Conservation (phyloP, 2,888 invertebrate genomes). For the Agrotis puta region DNA sequence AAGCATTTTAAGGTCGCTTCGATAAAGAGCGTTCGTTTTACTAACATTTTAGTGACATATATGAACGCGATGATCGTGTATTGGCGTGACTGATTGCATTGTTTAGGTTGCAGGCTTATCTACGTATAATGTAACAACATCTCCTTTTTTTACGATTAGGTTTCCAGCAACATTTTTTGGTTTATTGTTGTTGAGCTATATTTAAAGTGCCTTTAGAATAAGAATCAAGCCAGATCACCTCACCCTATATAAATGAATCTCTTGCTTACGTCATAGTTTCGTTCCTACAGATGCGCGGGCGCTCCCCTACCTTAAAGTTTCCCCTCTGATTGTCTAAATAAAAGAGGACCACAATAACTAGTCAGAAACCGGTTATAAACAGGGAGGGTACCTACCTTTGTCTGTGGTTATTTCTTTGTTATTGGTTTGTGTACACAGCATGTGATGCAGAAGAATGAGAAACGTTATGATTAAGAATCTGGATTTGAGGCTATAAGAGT, state of each 20-base stretch:
- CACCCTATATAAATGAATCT: constrained; percentile 7
- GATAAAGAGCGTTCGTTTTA: background rate
- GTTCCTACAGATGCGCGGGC: background rate
- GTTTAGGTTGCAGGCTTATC: background rate
- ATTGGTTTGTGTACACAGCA: background rate
- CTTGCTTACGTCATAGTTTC: constrained; percentile 39
- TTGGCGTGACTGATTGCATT: background rate
- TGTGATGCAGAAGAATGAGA: background rate
- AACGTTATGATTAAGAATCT: background rate
- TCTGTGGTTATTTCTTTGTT: background rate
- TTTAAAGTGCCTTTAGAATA: background rate
- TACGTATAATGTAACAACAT: background rate
- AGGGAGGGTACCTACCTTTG: background rate
- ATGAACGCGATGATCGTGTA: background rate
- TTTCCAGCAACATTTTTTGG: background rate
- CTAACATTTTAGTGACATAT: background rate
- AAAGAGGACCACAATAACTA: constrained; percentile 30
- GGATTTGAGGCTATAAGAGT: background rate
- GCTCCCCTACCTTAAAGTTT: constrained; percentile 33
- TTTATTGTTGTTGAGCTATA: background rate
- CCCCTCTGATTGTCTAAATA: constrained; percentile 39
- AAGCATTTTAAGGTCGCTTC: no score
- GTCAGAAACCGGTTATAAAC: constrained; percentile 28
- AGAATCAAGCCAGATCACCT: constrained; percentile 11
- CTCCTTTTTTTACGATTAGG: background rate